Conservation (phyloP, 2,113 vertebrate species). For the Platichthys stellatus region DNA sequence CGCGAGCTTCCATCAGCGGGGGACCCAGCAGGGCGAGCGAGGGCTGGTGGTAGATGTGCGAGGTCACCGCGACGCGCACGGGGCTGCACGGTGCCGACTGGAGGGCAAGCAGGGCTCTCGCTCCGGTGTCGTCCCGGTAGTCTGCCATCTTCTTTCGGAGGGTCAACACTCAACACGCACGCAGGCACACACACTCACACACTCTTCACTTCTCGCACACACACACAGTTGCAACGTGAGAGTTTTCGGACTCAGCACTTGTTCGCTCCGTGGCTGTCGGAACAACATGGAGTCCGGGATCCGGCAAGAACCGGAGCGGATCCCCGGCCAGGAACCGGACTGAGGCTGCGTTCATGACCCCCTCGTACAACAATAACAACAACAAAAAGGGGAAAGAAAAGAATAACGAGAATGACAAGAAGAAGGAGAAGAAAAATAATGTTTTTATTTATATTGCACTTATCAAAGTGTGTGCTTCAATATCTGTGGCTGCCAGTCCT, state of each 20-base stretch:
- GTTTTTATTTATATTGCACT: too few relatives aligned
- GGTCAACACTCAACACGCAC: slow-evolving; percentile 55
- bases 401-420: too few relatives aligned
- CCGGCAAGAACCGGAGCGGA: slow-evolving; percentile 67
- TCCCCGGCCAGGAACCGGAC: slow-evolving; percentile 27
- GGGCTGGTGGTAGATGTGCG: slow-evolving; percentile 72
- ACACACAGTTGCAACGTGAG: slow-evolving; percentile 75
- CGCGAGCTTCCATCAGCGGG: slow-evolving; percentile 56
- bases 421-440: too few relatives aligned
- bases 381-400: too few relatives aligned
- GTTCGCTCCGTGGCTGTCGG: slow-evolving; percentile 77
- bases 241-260: slow-evolving; percentile 74
- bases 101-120: slow-evolving; percentile 88
- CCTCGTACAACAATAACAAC: neutral
- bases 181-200: slow-evolving; percentile 48
- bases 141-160: slow-evolving; percentile 85
- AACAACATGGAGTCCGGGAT: slow-evolving; percentile 83
- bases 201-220: slow-evolving; percentile 65
- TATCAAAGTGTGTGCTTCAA: too few relatives aligned
- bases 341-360: slow-evolving; percentile 39
- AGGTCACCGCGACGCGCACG: slow-evolving; percentile 80
- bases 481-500: too few relatives aligned
- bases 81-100: slow-evolving; percentile 92
- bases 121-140: slow-evolving; percentile 92
- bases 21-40: slow-evolving; percentile 67